Base-by-base conservation (phyloP, 1,140 invertebrate genomes). In the Eupristina koningsbergeri region DNA sequence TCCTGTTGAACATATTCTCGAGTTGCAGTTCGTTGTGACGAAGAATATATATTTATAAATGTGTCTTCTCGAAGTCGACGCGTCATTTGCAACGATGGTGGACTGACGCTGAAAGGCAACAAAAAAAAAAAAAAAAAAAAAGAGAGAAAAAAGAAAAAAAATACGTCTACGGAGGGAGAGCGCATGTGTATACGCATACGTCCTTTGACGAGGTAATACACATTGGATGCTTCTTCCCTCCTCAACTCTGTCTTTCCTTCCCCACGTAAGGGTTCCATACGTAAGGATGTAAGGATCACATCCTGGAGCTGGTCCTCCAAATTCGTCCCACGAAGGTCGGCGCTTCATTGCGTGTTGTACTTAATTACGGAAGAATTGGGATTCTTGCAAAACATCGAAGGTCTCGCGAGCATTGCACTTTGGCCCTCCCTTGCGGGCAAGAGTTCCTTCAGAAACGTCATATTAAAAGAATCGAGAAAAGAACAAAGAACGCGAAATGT, bases 11-110 rank as follows among this genome's bases (percentile, higher is more conserved):
- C 74, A 63, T 78, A 77, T 77, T 71, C 50, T 83, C 71, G 74
- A 77, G 74, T 67, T 69, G 80, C 80, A 41, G 84, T 87, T 88
- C 87, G 86, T 88, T 88, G 87, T 88, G 86, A 81, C 84, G 84
- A 85, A 85, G 80, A 86, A 82, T 87, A 86, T 76, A 81, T 85
- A 80, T 85, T 71, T 85, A 85, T 61, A 86, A 63, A 78, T 78
- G 64, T 86, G 85, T 64, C 50, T 81, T 63, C n/a, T 36, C 15
- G 19, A 34, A 80, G 29, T 80, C 39, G 53, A 74, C 80, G 80
- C 53, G 41, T 63, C 41, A 31, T 74, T 71, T 36, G 34, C 73
- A 76, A 64, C 29, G 73, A 82, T 45, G 80, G 73, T 73, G 36
- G 31, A 19, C 69, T 79, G 61, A n/a, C 63, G 77, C 61, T 67